Conservation (phyloP, 2,113 vertebrate species). For the Corythornis cristatus region DNA sequence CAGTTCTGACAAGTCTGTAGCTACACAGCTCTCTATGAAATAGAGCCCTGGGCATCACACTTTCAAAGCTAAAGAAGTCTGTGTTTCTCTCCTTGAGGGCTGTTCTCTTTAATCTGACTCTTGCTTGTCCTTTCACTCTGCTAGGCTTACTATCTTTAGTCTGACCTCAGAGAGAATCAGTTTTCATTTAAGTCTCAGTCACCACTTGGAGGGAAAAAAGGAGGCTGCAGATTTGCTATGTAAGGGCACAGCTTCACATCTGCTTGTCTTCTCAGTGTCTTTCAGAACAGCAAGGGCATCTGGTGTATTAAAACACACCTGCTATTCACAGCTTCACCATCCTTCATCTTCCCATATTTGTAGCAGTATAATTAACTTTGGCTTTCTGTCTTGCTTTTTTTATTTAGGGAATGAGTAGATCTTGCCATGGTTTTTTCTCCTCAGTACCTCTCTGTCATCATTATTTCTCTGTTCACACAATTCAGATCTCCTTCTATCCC, state of each 20-base stretch:
- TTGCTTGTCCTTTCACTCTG: not conserved
- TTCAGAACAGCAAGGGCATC: not conserved
- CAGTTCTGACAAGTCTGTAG: not conserved
- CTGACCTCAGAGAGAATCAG: not conserved
- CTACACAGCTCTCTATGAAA: not conserved
- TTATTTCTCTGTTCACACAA: not conserved
- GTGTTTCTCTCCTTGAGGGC: not conserved
- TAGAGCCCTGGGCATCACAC: not conserved
- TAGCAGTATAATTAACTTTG: not conserved
- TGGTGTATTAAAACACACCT: not conserved
- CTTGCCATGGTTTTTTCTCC: not conserved
- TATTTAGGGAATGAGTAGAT: not conserved
- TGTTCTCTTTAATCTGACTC: not conserved
- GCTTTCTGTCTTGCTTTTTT: not conserved
- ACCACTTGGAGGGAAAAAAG: not conserved
- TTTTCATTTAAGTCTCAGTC: not conserved
- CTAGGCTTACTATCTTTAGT: not conserved
- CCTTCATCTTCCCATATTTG: not conserved
- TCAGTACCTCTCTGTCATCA: not conserved
- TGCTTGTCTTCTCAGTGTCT: not conserved
- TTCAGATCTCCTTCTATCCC: not conserved
- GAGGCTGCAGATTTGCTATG: not conserved
- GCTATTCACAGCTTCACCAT: not conserved
- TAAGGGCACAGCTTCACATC: not conserved
- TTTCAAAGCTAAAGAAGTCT: not conserved